These are phyloP conservation scores for Microtus ochrogaster DNA, from an alignment of 2,113 vertebrate species.

Conservation along the genomic window DNA sequence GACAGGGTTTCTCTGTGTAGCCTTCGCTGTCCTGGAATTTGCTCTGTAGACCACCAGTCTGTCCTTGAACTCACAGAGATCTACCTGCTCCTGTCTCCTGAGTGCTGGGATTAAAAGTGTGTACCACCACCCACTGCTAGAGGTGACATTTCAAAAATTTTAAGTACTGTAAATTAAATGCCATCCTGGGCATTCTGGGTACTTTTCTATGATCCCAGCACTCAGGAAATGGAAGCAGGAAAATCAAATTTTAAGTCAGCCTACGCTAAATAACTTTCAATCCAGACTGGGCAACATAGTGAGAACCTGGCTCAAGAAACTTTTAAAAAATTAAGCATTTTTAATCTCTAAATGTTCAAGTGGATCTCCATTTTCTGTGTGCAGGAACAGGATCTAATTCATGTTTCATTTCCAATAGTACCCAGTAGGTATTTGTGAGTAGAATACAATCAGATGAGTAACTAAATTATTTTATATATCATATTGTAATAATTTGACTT, in stretches of 20 bases:
- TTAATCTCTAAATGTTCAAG: slow-evolving; percentile 55
- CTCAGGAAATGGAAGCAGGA: neutral
- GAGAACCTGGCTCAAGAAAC: neutral
- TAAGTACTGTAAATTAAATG: neutral
- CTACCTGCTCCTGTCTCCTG: neutral
- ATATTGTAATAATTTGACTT: slow-evolving; percentile 8
- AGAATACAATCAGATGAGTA: neutral
- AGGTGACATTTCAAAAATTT: neutral
- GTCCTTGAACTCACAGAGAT: neutral
- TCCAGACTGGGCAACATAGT: neutral
- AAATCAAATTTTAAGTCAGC: neutral
- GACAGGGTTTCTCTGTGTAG: neutral
- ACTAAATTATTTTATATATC: neutral
- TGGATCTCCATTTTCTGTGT: neutral
- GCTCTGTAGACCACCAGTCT: neutral
- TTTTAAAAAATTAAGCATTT: neutral
- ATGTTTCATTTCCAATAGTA: neutral
- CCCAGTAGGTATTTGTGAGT: slow-evolving; percentile 1
- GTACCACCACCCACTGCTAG: neutral
- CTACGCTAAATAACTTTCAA: neutral
- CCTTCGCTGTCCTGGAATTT: neutral
- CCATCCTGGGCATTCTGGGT: neutral
- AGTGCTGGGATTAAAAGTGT: neutral
- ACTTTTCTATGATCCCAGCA: neutral
- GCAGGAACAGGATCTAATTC: neutral